Conservation (phyloP, 1,140 invertebrate genomes). For the Triops longicaudatus region DNA sequence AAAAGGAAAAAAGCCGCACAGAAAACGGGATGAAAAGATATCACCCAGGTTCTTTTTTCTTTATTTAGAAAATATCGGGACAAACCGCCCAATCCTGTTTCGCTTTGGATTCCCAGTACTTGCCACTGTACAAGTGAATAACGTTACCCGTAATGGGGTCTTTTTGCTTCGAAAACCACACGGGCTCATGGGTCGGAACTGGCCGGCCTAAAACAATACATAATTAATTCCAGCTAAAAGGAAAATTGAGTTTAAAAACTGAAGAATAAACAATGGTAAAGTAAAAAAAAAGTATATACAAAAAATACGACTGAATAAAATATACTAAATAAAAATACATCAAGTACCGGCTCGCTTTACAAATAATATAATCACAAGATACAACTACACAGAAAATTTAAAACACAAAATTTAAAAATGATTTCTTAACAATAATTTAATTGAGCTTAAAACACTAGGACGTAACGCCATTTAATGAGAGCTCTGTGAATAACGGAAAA, state of each 20-base stretch:
- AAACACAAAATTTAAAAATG: too few species aligned
- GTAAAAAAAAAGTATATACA: too few species aligned
- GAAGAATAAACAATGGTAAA: constrained; percentile 18
- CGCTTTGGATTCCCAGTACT: constrained; percentile 90
- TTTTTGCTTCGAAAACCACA: constrained; percentile 82
- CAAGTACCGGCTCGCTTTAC: too few species aligned
- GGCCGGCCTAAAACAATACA: constrained; percentile 50
- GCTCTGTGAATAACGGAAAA: background rate
- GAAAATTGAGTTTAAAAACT: background rate
- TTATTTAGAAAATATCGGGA: constrained; percentile 71
- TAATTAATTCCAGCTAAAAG: background rate
- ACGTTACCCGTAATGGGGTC: constrained; percentile 69
- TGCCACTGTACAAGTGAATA: constrained; percentile 73
- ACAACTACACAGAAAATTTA: too few species aligned
- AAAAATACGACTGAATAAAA: background rate
- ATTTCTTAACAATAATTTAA: too few species aligned
- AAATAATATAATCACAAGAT: too few species aligned
- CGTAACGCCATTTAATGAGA: too few species aligned
- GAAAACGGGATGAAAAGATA: background rate
- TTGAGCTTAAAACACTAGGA: too few species aligned
- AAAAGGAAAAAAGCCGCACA: background rate
- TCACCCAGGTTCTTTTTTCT: background rate
- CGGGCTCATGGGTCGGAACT: constrained; percentile 66
- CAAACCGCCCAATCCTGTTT: constrained; percentile 81
- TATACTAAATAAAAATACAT: constrained; percentile 20